phyloP scores from a whole-genome alignment of 1,140 invertebrate genomes.

The Drosophila kanapiae region DNA sequence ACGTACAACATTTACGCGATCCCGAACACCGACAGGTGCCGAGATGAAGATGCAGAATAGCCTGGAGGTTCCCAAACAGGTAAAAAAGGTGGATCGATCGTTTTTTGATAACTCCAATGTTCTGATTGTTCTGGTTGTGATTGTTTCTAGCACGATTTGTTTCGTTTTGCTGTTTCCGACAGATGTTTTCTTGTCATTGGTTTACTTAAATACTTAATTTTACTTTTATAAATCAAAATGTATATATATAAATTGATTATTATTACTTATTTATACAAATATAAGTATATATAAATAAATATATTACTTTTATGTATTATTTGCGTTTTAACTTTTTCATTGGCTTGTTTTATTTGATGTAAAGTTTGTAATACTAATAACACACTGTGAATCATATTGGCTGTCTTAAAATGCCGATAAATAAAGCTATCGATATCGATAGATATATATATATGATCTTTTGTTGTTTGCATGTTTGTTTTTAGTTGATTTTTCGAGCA shows the following conservation, averaged over 20 bases:
- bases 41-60: constrained; percentile 96
- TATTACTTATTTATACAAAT: not conserved
- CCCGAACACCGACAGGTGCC: constrained; percentile 93
- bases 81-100: constrained; percentile 73
- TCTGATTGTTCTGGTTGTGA: not conserved
- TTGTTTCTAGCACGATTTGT: constrained; percentile 1
- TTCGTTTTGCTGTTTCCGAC: not conserved
- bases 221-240: too few species aligned
- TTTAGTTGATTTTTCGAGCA: not conserved
- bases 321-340: not conserved
- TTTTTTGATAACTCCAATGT: constrained; percentile 17
- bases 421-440: not conserved
- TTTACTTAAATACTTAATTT: too few species aligned
- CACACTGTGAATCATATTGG: too few species aligned
- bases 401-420: too few species aligned
- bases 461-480: constrained; percentile 8
- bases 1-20: constrained; percentile 94
- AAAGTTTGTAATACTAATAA: too few species aligned
- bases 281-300: not conserved
- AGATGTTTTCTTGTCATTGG: too few species aligned
- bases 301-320: not conserved
- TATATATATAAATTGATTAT: too few species aligned
- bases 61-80: constrained; percentile 94
- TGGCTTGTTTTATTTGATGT: not conserved
- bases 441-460: too few species aligned